These are phyloP conservation scores for Limnephilus rhombicus DNA, from an alignment of 2,888 invertebrate species.

Conservation along the genomic window DNA sequence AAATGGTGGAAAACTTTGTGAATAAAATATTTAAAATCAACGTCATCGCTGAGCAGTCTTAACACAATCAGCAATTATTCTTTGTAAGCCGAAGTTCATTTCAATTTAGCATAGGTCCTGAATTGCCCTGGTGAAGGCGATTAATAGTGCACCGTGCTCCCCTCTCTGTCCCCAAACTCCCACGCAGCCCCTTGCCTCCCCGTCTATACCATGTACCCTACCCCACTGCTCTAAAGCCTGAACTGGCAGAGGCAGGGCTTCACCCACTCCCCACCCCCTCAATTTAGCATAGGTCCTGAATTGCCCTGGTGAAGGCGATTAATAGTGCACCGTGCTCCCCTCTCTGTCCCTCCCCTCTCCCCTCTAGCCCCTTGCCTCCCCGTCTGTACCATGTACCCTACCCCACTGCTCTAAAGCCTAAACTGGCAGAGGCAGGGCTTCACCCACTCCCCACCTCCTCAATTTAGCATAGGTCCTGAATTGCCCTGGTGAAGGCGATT, in stretches of 20 bases:
- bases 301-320: neutral
- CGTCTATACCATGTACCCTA: no score
- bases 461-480: neutral
- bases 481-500: neutral
- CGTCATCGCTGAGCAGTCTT: no score
- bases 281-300: neutral
- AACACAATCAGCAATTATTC: no score
- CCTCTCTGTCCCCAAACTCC: neutral
- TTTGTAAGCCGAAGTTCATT: neutral
- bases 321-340: neutral
- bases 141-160: neutral
- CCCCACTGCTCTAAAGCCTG: no score
- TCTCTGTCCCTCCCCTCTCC: neutral
- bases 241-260: no score
- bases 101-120: neutral
- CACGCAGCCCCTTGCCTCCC: neutral
- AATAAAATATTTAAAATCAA: no score
- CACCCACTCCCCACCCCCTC: no score
- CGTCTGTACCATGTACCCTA: neutral
- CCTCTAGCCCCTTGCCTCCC: neutral
- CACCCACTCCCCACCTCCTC: neutral
- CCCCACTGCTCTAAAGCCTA: neutral
- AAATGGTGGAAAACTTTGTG: no score
- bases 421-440: neutral
- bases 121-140: neutral